Conservation (phyloP, 1,140 invertebrate genomes). For the Micrasema minimum region DNA sequence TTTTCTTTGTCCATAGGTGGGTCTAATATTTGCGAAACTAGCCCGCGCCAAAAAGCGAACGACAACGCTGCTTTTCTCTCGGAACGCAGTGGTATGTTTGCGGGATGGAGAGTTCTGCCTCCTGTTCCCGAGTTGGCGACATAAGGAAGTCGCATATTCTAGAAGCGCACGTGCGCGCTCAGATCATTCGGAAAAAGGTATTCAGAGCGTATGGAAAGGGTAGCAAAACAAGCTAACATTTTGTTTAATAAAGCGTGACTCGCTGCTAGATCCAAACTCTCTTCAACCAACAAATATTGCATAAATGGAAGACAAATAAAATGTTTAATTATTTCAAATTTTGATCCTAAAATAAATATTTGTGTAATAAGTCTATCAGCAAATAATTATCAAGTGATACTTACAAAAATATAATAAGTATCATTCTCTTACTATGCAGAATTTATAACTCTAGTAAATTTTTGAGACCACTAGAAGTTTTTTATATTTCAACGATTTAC, state of each 20-base stretch:
- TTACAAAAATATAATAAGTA: too few relatives aligned
- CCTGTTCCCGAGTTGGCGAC: slow-evolving; percentile 67
- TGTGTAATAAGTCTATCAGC: too few relatives aligned
- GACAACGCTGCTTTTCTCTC: slow-evolving; percentile 66
- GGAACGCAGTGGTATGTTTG: slow-evolving; percentile 65
- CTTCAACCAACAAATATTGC: not conserved
- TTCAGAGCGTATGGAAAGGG: too few relatives aligned
- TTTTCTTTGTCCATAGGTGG: slow-evolving; percentile 65
- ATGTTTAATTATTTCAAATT: too few relatives aligned
- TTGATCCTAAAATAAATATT: too few relatives aligned
- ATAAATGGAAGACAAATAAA: not conserved
- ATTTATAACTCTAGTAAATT: too few relatives aligned
- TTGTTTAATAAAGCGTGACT: slow-evolving; percentile 15
- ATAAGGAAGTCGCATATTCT: slow-evolving; percentile 68
- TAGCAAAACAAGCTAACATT: slow-evolving; percentile 38
- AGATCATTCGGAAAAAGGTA: slow-evolving; percentile 68
- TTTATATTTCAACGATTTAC: too few relatives aligned
- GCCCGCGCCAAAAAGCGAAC: slow-evolving; percentile 67
- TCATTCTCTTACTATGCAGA: too few relatives aligned
- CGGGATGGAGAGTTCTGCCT: slow-evolving; percentile 67
- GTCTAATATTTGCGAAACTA: slow-evolving; percentile 69
- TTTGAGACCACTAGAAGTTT: too few relatives aligned
- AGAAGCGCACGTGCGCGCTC: slow-evolving; percentile 66
- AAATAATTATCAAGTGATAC: too few relatives aligned
- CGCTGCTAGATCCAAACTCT: not conserved